Percentiles rank a stretch among this genome's conserved stretches.
Evolutionary conservation across 2,888 invertebrate genomes (phyloP).

Genomic region (Agelastica alni): DNA sequence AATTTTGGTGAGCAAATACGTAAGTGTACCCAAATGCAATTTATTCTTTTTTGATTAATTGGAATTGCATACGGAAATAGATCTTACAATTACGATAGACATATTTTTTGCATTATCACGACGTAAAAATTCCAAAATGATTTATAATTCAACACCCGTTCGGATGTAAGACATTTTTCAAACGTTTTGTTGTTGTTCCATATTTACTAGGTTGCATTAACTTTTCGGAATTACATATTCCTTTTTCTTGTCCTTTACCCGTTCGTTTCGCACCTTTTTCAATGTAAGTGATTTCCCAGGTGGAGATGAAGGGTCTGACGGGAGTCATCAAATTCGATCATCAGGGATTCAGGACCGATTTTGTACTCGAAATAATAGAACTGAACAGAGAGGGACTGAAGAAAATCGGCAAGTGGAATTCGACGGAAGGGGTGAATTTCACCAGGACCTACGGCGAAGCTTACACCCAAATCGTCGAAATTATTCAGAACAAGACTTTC

Average conservation of each 20-base stretch:
- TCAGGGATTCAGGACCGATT: slow-evolving; percentile 90
- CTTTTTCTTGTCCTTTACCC: no score
- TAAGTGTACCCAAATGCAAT: no score
- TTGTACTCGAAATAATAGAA: slow-evolving; percentile 90
- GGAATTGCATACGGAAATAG: no score
- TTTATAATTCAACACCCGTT: no score
- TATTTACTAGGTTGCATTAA: no score
- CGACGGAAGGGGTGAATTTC: slow-evolving; percentile 85
- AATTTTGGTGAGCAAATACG: no score
- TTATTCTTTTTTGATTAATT: no score
- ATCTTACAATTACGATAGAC: no score
- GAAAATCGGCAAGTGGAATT: slow-evolving; percentile 88
- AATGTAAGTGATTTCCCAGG: slow-evolving; percentile 58
- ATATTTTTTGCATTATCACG: no score
- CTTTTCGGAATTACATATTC: no score
- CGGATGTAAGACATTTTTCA: no score
- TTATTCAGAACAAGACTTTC: slow-evolving; percentile 89
- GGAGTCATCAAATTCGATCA: slow-evolving; percentile 93
- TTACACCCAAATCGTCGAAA: slow-evolving; percentile 86
- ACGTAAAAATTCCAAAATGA: neutral
- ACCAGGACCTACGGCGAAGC: slow-evolving; percentile 84
- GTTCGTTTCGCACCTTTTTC: slow-evolving; percentile 1
- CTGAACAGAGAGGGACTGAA: slow-evolving; percentile 80
- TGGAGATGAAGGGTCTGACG: slow-evolving; percentile 90
- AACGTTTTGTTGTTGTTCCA: neutral